Percentiles rank a stretch among this genome's conserved stretches.
Evolutionary conservation across 1,140 invertebrate genomes (phyloP).

Genomic region (Araneus ventricosus): DNA sequence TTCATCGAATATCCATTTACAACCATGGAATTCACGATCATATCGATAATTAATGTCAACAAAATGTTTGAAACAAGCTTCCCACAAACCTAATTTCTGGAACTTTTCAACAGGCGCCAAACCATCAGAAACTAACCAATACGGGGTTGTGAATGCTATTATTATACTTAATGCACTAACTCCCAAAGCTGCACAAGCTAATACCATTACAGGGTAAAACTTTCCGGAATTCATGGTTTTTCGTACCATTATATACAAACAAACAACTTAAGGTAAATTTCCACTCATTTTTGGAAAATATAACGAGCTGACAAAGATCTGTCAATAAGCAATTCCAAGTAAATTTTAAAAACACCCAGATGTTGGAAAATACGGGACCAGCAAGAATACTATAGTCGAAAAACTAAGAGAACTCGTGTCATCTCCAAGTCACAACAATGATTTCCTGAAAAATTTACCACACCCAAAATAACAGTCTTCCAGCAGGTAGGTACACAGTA

Average conservation of each 20-base stretch:
- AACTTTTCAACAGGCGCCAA: conserved; percentile 74
- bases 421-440: neutral
- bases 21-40: conserved; percentile 76
- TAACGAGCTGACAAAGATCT: neutral
- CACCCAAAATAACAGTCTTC: conserved; percentile 45
- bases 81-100: conserved; percentile 77
- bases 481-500: conserved; percentile 1
- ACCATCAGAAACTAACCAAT: conserved; percentile 77
- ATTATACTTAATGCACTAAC: conserved; percentile 72
- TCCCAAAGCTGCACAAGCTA: conserved; percentile 66
- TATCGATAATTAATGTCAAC: conserved; percentile 76
- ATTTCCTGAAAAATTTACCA: conserved; percentile 17
- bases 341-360: neutral
- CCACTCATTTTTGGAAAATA: conserved; percentile 33
- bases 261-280: conserved; percentile 32
- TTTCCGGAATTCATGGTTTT: conserved; percentile 63
- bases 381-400: neutral
- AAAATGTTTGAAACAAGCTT: conserved; percentile 77
- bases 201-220: conserved; percentile 70
- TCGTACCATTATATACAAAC: neutral
- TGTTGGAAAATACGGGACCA: too few relatives aligned
- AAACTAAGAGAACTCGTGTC: neutral
- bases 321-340: neutral
- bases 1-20: conserved; percentile 78
- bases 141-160: conserved; percentile 77